Evolutionary conservation across 2,113 vertebrate species (phyloP), one percentile per base, ranked within the genome.

Genomic region (Trochalopteron elliotii): DNA sequence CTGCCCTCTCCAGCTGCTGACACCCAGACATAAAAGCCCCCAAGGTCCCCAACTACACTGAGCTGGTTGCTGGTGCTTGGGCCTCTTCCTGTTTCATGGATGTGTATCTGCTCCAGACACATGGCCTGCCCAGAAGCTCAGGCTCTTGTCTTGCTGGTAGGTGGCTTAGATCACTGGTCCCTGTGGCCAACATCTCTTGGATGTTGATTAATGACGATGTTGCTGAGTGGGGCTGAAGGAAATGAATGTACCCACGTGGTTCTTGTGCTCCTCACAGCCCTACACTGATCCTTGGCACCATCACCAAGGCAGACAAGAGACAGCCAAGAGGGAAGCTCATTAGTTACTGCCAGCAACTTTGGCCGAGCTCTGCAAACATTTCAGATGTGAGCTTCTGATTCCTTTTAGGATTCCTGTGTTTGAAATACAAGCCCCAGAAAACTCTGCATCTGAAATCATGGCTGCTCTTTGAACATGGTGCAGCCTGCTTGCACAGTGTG

Each of bases 11-110:
- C 28, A 40, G 39, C 33, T 85, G 57, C 63, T 80, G 75, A 55
- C 21, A 68, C 7, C 12, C 53, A 71, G 52, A 55, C 31, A 14
- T 5, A 2, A 5, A 39, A 76, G 6, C 7, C 24, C 31, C 11
- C 24, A 14, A 2, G 7, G 6, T 57, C 70, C 44, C 56, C 53
- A 52, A 1, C 25, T 11, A 10, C 18, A 5, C 20, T 6, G 0
- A 9, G 37, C 12, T 56, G 1, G 3, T 64, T 63, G 35, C 33
- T 72, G 44, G 16, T 47, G 10, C 39, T 56, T 69, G 40, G 27
- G n/a, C 8, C 15, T 55, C 7, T 55, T 50, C 30, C 35, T 45
- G 13, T 12, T n/a, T 7, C 6, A 4, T 1, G 8, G 25, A 14
- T 0, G 0, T 13, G 15, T 44, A 22, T 13, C 39, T 56, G 47